Base-by-base conservation (phyloP, 2,113 vertebrate genomes). In the Myiopsitta monachus region DNA sequence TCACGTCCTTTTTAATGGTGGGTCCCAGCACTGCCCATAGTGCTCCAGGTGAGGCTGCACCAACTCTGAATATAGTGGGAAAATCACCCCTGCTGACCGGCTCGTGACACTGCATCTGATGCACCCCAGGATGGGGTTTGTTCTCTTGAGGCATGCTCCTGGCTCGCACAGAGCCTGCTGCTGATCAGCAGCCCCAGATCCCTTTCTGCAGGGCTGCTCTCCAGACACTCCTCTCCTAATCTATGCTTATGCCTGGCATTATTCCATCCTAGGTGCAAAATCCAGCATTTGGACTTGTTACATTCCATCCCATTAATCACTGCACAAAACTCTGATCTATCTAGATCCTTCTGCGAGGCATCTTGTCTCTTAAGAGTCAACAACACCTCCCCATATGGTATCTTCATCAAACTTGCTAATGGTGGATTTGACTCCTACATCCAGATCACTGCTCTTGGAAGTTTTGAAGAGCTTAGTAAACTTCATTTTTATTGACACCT, bases 201-300 rank as follows among this genome's bases (percentile, higher is more conserved):
- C 8, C 38, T 41, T 41, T 7, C 54, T 28, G 30, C 54, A 18
- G 44, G 36, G 44, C 67, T 41, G 67, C 36, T 70, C 30, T n/a
- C 23, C 54, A 55, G 33, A 16, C 16, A 7, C 33, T 18, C 14
- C 19, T 67, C 49, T 68, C 41, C 16, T 22, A 15, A 1, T 27
- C 5, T 43, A 15, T 31, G 24, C 12, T 31, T 19, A n/a, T 18
- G 33, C 8, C 4, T 7, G 1, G 33, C 2, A 6, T 18, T 24
- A 46, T 24, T 30, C 33, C 1, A 2, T 31, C 24, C 33, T 15
- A 31, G 16, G 16, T 38, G 16, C 41, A 23, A 36, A 36, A 59
- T 59, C 21, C 57, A 59, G 33, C 57, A 59, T n/a, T 59, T 23
- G 57, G 57, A 59, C 33, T n/a, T n/a, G 13, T 59, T 59, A 59